A percentile compares a stretch with the other conserved stretches of the same genome.
Evolutionary conservation across 2,888 invertebrate species (phyloP).

Genomic region (Halictus ligatus): DNA sequence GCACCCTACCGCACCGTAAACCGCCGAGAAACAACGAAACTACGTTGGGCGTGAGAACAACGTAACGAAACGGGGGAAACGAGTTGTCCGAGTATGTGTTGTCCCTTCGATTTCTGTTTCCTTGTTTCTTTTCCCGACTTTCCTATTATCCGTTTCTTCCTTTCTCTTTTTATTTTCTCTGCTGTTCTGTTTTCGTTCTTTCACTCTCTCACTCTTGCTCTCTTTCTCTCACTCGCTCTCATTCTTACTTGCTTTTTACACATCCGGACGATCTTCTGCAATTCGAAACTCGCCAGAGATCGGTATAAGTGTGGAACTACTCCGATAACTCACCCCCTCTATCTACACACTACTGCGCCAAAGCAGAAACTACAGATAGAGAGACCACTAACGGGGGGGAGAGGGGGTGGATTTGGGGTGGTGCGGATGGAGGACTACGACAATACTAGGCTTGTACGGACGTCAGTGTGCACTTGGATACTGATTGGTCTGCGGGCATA

Average conservation of each 20-base stretch:
- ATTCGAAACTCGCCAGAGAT: conserved; percentile 39
- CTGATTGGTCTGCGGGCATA: conserved; percentile 78
- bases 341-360: conserved; percentile 71
- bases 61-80: neutral
- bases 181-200: neutral
- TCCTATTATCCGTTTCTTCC: neutral
- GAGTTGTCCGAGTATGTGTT: neutral
- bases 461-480: conserved; percentile 71
- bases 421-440: conserved; percentile 61
- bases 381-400: conserved; percentile 48
- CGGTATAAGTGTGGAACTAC: conserved; percentile 42
- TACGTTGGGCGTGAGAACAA: neutral
- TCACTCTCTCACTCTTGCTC: neutral
- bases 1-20: conserved; percentile 57
- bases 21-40: conserved; percentile 35
- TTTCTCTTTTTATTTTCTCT: neutral
- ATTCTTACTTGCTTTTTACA: conserved; percentile 12
- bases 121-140: conserved; percentile 6
- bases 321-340: conserved; percentile 68
- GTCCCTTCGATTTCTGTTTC: conserved; percentile 12
- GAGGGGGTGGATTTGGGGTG: neutral
- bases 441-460: conserved; percentile 69
- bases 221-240: neutral
- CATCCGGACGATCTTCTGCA: conserved; percentile 29
- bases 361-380: conserved; percentile 71